Percentiles rank a stretch among this genome's conserved stretches.
These are phyloP conservation scores for Clostera curtula DNA, from an alignment of 2,888 invertebrate species.

Conservation along the genomic window DNA sequence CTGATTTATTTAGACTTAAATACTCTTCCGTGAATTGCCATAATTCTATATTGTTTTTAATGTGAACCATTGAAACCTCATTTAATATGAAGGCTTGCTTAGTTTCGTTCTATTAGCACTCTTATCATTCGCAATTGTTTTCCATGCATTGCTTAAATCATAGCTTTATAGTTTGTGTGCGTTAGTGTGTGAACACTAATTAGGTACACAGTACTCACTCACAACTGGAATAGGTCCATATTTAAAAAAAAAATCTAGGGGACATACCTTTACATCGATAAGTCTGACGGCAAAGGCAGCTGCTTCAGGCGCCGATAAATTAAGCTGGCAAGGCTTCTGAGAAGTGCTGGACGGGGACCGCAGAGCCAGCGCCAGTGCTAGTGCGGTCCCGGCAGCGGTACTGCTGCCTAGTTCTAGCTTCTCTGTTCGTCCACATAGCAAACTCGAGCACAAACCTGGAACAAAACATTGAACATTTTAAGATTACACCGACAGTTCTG, in stretches of 20 bases:
- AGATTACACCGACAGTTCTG: too few species aligned
- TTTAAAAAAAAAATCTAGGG: neutral
- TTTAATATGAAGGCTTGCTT: too few species aligned
- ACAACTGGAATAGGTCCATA: neutral
- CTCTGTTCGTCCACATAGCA: constrained; percentile 64
- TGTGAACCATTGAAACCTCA: too few species aligned
- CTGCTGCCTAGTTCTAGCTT: constrained; percentile 54
- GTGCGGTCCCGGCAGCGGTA: constrained; percentile 51
- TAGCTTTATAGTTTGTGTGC: too few species aligned
- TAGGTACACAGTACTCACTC: neutral
- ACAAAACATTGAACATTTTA: too few species aligned
- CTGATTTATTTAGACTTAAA: too few species aligned
- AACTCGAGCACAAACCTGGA: constrained; percentile 54
- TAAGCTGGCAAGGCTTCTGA: constrained; percentile 47
- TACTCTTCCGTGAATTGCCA: too few species aligned
- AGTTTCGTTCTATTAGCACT: too few species aligned
- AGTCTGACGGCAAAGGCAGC: constrained; percentile 60
- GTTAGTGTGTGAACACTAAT: too few species aligned
- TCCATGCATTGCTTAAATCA: too few species aligned
- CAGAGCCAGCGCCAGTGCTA: constrained; percentile 56
- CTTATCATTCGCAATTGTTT: too few species aligned
- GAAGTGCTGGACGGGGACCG: constrained; percentile 34
- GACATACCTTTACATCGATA: constrained; percentile 64
- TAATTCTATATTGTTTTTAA: too few species aligned
- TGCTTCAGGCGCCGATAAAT: constrained; percentile 58